These are phyloP conservation scores for Hyperoodon ampullatus DNA, from an alignment of 2,113 vertebrate genomes.

Conservation along the genomic window DNA sequence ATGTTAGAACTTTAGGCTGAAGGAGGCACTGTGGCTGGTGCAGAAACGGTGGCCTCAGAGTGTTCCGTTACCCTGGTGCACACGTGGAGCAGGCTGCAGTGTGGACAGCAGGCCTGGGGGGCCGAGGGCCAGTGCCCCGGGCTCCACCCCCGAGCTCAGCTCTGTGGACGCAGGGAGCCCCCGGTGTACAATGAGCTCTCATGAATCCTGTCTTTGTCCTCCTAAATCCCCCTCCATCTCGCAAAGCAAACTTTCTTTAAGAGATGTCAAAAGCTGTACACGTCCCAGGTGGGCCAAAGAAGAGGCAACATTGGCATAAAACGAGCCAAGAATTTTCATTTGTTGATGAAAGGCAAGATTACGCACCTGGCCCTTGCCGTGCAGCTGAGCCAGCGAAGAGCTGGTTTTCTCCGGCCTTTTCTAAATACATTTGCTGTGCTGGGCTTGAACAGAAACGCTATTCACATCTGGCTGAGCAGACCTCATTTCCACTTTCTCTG, in stretches of 20 bases:
- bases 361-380: not conserved
- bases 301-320: not conserved
- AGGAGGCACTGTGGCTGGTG: fast-evolving
- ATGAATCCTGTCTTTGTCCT: not conserved
- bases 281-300: conserved; percentile 56
- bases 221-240: not conserved
- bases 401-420: not conserved
- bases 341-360: conserved; percentile 64
- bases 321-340: conserved; percentile 55
- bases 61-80: not conserved
- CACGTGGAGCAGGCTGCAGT: fast-evolving
- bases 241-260: conserved; percentile 33
- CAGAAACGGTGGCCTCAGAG: fast-evolving
- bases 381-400: not conserved
- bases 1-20: fast-evolving
- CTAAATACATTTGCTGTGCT: not conserved
- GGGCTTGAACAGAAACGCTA: not conserved
- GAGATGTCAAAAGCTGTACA: conserved; percentile 55
- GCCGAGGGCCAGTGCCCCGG: not conserved
- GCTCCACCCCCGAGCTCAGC: not conserved
- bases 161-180: not conserved
- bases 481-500: not conserved
- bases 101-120: not conserved
- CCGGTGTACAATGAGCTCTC: fast-evolving
- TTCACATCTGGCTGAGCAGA: not conserved